These are phyloP conservation scores for Drosophila watanabei DNA, from an alignment of 1,140 invertebrate genomes.

Conservation along the genomic window DNA sequence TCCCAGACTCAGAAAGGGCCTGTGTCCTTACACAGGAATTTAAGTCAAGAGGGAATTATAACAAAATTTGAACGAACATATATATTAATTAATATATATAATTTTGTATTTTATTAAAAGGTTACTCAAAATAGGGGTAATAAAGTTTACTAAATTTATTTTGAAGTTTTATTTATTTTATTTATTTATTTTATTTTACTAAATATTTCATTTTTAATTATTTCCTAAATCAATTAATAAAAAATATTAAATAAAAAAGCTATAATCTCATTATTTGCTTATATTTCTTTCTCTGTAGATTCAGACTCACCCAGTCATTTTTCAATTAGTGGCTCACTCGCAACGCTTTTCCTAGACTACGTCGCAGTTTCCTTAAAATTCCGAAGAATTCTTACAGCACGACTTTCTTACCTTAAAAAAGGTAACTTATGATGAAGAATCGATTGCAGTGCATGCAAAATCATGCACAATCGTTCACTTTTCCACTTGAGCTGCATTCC, in stretches of 20 bases:
- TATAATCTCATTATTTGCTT: no score
- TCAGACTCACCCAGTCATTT: conserved; percentile 38
- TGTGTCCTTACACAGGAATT: conserved; percentile 16
- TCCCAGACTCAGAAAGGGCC: conserved; percentile 11
- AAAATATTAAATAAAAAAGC: no score
- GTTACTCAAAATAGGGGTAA: no score
- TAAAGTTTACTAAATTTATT: no score
- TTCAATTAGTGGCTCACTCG: conserved; percentile 67
- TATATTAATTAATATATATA: background rate
- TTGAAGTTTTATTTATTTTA: no score
- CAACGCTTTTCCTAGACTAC: conserved; percentile 10
- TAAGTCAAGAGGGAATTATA: background rate
- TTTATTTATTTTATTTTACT: no score
- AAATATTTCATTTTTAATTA: no score
- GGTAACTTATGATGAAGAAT: conserved; percentile 8
- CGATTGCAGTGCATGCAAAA: background rate
- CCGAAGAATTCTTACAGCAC: background rate
- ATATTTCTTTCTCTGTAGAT: background rate
- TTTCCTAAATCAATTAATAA: no score
- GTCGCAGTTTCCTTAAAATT: conserved; percentile 21
- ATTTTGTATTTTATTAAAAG: background rate
- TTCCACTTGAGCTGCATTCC: conserved; percentile 31
- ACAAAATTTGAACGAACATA: background rate
- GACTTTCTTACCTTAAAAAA: background rate
- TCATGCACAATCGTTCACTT: conserved; percentile 7